A percentile compares a stretch with the other conserved stretches of the same genome.
phyloP scores from a whole-genome alignment of 2,113 vertebrate genomes.

The Eudyptes chrysolophus region DNA sequence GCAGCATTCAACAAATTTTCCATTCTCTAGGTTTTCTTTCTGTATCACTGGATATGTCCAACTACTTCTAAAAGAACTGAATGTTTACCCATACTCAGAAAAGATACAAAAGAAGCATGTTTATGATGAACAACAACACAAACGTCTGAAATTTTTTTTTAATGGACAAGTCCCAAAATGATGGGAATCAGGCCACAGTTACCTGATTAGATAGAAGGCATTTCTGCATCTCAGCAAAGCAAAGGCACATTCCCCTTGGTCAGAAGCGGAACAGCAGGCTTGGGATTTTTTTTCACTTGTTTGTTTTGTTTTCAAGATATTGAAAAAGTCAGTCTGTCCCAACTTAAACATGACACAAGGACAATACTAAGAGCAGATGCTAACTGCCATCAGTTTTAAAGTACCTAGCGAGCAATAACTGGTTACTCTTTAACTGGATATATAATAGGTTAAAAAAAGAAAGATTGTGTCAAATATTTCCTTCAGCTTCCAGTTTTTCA shows the following conservation, averaged over 20 bases:
- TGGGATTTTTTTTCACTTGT: not conserved
- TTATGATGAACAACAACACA: not conserved
- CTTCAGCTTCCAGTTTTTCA: not conserved
- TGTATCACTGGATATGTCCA: slow-evolving; percentile 20
- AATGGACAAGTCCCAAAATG: not conserved
- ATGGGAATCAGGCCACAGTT: not conserved
- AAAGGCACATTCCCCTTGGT: not conserved
- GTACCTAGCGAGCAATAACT: not conserved
- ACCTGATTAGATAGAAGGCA: not conserved
- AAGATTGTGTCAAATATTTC: not conserved
- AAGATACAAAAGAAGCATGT: not conserved
- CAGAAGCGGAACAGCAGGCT: not conserved
- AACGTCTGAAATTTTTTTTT: not conserved
- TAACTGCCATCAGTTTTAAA: not conserved
- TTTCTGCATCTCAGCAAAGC: not conserved
- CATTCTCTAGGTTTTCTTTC: slow-evolving; percentile 25
- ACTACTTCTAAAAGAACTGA: slow-evolving; percentile 43
- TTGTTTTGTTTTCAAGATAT: not conserved
- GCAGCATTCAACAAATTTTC: slow-evolving; percentile 41
- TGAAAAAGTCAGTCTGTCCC: not conserved
- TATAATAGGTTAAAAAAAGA: not conserved
- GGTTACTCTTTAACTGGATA: not conserved
- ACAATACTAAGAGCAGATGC: not conserved
- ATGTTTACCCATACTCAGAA: slow-evolving; percentile 9
- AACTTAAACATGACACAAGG: not conserved